phyloP scores from a whole-genome alignment of 2,113 vertebrate species.

The Diglossa brunneiventris region DNA sequence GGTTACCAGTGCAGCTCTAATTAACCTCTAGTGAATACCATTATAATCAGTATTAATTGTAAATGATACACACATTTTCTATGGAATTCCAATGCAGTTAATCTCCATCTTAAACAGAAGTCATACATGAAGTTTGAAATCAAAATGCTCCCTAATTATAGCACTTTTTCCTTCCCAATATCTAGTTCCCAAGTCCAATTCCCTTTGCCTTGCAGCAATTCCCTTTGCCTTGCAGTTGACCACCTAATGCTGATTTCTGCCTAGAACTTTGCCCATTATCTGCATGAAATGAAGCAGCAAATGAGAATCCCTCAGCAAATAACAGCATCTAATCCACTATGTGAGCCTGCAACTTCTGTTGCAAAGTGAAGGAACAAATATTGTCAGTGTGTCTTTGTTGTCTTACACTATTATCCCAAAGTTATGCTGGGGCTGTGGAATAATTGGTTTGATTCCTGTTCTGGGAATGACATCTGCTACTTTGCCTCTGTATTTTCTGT shows the following conservation, averaged over 20 bases:
- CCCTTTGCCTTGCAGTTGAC: background rate
- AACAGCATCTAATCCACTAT: background rate
- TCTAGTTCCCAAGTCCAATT: background rate
- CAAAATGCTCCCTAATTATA: background rate
- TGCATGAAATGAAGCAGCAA: background rate
- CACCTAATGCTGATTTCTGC: background rate
- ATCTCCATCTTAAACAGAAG: background rate
- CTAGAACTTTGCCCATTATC: background rate
- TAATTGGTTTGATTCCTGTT: background rate
- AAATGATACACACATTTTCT: background rate
- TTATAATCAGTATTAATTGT: background rate
- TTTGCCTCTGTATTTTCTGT: background rate
- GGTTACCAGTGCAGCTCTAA: background rate
- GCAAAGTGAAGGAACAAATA: background rate
- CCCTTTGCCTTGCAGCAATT: background rate
- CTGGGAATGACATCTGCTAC: background rate
- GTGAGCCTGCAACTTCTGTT: background rate
- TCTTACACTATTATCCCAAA: background rate
- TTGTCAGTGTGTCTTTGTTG: background rate
- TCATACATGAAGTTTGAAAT: background rate
- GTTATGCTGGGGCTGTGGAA: background rate
- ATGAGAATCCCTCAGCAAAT: background rate
- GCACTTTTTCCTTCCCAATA: background rate
- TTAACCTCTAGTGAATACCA: background rate
- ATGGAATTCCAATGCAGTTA: background rate